phyloP scores from a whole-genome alignment of 2,113 vertebrate species.

The Calonectris borealis region DNA sequence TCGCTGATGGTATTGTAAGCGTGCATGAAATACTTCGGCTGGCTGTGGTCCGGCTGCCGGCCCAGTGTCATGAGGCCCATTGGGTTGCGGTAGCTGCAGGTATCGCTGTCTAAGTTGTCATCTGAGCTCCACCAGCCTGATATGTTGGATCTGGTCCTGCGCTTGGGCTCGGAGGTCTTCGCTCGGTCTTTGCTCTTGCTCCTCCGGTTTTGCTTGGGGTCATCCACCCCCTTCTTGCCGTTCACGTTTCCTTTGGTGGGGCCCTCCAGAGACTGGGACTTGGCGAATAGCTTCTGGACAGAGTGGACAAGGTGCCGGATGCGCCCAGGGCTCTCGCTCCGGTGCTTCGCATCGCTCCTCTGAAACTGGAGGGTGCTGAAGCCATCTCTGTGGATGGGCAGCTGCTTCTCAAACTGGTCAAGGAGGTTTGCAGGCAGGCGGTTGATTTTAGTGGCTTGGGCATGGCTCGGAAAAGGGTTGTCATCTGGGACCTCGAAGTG shows the following conservation, averaged over 20 bases:
- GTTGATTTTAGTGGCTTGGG: slow-evolving; percentile 87
- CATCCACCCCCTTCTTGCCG: slow-evolving; percentile 82
- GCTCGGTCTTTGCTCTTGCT: slow-evolving; percentile 96
- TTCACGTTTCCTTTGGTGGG: slow-evolving; percentile 87
- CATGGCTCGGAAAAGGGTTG: slow-evolving; percentile 88
- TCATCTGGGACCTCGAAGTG: slow-evolving; percentile 94
- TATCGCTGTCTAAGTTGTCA: slow-evolving; percentile 86
- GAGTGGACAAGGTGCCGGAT: slow-evolving; percentile 97
- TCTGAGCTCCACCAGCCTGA: slow-evolving; percentile 99
- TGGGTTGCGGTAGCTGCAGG: slow-evolving; percentile 89
- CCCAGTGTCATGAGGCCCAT: slow-evolving; percentile 93
- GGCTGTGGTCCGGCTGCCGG: slow-evolving; percentile 79
- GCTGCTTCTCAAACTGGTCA: slow-evolving; percentile 97
- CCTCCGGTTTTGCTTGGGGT: slow-evolving; percentile 86
- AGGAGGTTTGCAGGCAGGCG: slow-evolving; percentile 89
- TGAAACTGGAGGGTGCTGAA: slow-evolving; percentile 98
- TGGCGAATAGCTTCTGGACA: slow-evolving; percentile 92
- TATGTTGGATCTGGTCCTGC: slow-evolving; percentile 93
- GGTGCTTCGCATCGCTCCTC: slow-evolving; percentile 87
- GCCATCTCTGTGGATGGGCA: slow-evolving; percentile 90
- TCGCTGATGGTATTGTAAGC: slow-evolving; percentile 96
- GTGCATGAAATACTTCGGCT: slow-evolving; percentile 89
- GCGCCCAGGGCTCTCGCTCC: slow-evolving; percentile 93
- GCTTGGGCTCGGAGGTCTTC: slow-evolving; percentile 89
- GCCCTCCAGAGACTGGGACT: slow-evolving; percentile 89